phyloP scores from a whole-genome alignment of 2,888 invertebrate genomes.

The Aporophyla nigra region DNA sequence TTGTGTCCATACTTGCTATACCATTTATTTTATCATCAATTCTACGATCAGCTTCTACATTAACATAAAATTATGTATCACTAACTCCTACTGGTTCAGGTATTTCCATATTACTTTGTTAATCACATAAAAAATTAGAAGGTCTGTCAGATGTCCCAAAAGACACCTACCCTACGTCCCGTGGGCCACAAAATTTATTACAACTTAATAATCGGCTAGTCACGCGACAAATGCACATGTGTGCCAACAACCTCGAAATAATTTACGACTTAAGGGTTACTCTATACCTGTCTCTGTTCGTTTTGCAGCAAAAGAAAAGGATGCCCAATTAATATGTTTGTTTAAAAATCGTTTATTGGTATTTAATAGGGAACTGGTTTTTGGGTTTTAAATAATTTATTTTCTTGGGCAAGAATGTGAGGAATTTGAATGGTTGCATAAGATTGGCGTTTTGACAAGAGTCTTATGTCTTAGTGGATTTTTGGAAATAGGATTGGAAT shows the following conservation, averaged over 20 bases:
- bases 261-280: slow-evolving; percentile 87
- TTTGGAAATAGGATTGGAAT: slow-evolving; percentile 38
- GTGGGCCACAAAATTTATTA: slow-evolving; percentile 87
- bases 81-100: slow-evolving; percentile 45
- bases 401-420: slow-evolving; percentile 71
- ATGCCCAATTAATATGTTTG: slow-evolving; percentile 78
- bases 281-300: slow-evolving; percentile 72
- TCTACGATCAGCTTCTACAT: slow-evolving; percentile 26
- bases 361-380: slow-evolving; percentile 79
- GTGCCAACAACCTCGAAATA: slow-evolving; percentile 82
- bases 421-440: slow-evolving; percentile 63
- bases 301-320: slow-evolving; percentile 63
- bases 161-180: slow-evolving; percentile 79
- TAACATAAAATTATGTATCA: slow-evolving; percentile 49
- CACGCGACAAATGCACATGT: slow-evolving; percentile 87
- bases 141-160: slow-evolving; percentile 67
- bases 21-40: slow-evolving; percentile 11
- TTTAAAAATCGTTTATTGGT: slow-evolving; percentile 86
- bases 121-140: slow-evolving; percentile 64
- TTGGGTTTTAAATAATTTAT: slow-evolving; percentile 68
- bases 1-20: slow-evolving; percentile 11
- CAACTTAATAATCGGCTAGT: slow-evolving; percentile 87
- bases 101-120: slow-evolving; percentile 56
- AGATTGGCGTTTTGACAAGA: slow-evolving; percentile 58
- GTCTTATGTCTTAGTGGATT: slow-evolving; percentile 59